phyloP scores from a whole-genome alignment of 1,140 invertebrate genomes.

The Trichonephila clavipes region DNA sequence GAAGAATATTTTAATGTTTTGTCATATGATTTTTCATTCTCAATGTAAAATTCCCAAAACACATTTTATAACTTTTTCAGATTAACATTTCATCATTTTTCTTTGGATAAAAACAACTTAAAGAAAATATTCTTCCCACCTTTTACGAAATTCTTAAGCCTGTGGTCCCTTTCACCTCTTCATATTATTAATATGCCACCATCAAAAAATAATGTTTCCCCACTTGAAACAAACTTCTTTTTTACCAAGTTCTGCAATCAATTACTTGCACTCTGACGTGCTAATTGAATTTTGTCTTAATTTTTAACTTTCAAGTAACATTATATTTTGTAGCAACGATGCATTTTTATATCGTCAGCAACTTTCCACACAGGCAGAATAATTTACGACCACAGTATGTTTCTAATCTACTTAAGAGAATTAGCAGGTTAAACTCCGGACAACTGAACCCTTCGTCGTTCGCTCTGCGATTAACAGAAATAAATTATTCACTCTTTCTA shows the following conservation, averaged over 20 bases:
- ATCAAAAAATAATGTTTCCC: not conserved
- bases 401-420: slow-evolving; percentile 42
- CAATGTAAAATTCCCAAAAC: too few relatives aligned
- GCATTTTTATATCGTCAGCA: not conserved
- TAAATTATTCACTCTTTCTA: slow-evolving; percentile 57
- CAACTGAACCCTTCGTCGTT: not conserved
- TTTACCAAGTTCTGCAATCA: not conserved
- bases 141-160: too few relatives aligned
- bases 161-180: too few relatives aligned
- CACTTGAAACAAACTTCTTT: not conserved
- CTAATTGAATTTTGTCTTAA: slow-evolving; percentile 31
- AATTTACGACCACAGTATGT: slow-evolving; percentile 19
- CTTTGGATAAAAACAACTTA: too few relatives aligned
- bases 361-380: not conserved
- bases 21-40: too few relatives aligned
- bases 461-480: slow-evolving; percentile 59
- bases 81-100: too few relatives aligned
- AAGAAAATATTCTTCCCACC: too few relatives aligned
- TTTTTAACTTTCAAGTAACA: not conserved
- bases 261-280: slow-evolving; percentile 3
- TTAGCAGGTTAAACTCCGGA: slow-evolving; percentile 43
- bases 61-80: too few relatives aligned
- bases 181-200: too few relatives aligned
- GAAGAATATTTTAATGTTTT: too few relatives aligned
- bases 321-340: not conserved